Percentiles rank a stretch among this genome's conserved stretches.
Conservation (phyloP, 2,888 invertebrate genomes). For the Elmis aenea region DNA sequence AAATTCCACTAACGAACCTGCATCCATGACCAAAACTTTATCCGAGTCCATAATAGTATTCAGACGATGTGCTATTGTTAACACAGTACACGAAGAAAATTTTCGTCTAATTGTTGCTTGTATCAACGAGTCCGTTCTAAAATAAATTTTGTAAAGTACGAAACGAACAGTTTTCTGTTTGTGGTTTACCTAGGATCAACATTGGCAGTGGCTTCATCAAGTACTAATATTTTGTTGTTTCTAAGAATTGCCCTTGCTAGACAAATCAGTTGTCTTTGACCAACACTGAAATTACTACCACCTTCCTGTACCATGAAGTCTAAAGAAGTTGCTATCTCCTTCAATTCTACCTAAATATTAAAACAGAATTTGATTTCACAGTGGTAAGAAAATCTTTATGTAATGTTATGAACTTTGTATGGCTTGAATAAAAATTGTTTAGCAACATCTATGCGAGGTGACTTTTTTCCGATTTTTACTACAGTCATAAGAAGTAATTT, state of each 20-base stretch:
- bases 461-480: too few relatives aligned
- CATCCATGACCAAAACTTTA: constrained; percentile 74
- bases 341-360: constrained; percentile 65
- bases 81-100: constrained; percentile 70
- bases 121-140: constrained; percentile 64
- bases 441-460: too few relatives aligned
- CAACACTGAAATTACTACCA: constrained; percentile 79
- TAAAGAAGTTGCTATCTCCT: constrained; percentile 60
- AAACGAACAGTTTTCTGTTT: not conserved
- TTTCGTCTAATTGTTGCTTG: constrained; percentile 70
- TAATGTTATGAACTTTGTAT: constrained; percentile 1
- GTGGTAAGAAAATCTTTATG: constrained; percentile 1
- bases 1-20: constrained; percentile 69
- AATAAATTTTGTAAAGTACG: too few relatives aligned
- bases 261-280: constrained; percentile 82
- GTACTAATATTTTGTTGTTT: constrained; percentile 71
- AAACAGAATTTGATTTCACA: too few relatives aligned
- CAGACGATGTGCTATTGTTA: constrained; percentile 77
- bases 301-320: constrained; percentile 66
- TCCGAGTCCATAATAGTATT: constrained; percentile 83
- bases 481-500: too few relatives aligned
- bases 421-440: too few relatives aligned
- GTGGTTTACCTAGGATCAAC: constrained; percentile 82
- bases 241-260: constrained; percentile 78
- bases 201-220: constrained; percentile 90